Evolutionary conservation across 2,797 vertebrate genomes (phyloP).

Genomic region (Gastrophryne carolinensis): DNA sequence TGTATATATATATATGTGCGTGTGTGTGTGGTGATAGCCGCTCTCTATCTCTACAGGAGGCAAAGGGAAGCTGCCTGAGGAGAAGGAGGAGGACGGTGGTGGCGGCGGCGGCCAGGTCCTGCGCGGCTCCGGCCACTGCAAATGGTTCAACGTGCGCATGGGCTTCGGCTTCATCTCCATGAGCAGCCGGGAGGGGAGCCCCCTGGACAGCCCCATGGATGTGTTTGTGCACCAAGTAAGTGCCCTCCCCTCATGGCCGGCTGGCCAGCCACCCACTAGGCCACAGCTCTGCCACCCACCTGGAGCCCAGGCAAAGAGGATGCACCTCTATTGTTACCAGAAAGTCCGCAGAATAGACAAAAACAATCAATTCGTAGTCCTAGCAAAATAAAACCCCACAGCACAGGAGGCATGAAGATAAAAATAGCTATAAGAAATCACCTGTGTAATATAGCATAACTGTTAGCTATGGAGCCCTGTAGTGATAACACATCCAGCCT

Average conservation of each 20-base stretch:
- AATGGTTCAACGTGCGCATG: constrained; percentile 99
- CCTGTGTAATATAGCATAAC: too few species aligned
- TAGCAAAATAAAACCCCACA: too few species aligned
- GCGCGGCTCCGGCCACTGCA: constrained; percentile 93
- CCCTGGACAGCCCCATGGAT: constrained; percentile 89
- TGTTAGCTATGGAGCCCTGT: too few species aligned
- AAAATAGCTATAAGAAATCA: too few species aligned
- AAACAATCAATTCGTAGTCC: too few species aligned
- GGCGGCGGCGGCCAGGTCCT: constrained; percentile 84
- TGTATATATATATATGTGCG: too few species aligned
- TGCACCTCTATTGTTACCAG: too few species aligned
- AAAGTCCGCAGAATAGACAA: too few species aligned
- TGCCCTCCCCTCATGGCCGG: constrained; percentile 6
- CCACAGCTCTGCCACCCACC: constrained; percentile 34
- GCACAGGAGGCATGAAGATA: too few species aligned
- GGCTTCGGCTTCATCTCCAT: constrained; percentile 99
- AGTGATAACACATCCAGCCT: too few species aligned
- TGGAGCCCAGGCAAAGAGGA: too few species aligned
- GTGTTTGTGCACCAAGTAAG: constrained; percentile 99
- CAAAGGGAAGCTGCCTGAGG: constrained; percentile 77
- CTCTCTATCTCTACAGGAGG: constrained; percentile 80
- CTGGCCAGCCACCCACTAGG: constrained; percentile 37
- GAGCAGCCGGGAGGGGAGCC: constrained; percentile 88
- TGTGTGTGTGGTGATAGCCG: too few species aligned
- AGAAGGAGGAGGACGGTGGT: constrained; percentile 72